Base-by-base conservation (phyloP, 2,797 vertebrate species). In the Cyclopterus lumpus region DNA sequence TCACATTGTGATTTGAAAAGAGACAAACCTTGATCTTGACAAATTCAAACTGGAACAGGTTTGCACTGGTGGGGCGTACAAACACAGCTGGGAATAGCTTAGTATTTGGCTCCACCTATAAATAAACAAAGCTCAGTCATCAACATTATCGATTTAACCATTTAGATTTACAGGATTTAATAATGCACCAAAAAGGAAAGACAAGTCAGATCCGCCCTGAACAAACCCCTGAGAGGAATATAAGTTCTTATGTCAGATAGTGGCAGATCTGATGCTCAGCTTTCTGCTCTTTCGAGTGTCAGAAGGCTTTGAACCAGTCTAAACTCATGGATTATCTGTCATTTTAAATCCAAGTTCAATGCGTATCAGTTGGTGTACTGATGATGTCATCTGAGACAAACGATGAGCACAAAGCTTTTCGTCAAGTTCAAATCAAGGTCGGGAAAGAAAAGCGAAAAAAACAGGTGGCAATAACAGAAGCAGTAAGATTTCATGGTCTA, bases 31-130 rank as follows among this genome's bases (percentile, higher is more conserved):
- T 97, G 77, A 97, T 92, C 93, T 97, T 99, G 82, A 97, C 96
- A 86, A 99, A 96, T 93, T 99, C 97, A 93, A 99, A 97, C 90
- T 99, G 98, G 94, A 99, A 94, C 83, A 99, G 94, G 84, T 97
- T 97, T 58, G 96, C 94, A 78, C 97, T 97, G 0, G 97, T 99
- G 46, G 98, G 98, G 54, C 91, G 94, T 34, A 97, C 93, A 90
- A 99, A 99, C 78, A 97, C 95, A n/a, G 98, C 97, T 70, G 98
- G 97, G 81, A 99, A 99, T 71, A 99, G 94, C 85, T 97, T 99
- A 32, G 97, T 97, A 80, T 97, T 97, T 75, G 97, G 97, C 87
- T 99, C 98, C 93, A 99, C 97, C 98, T 99, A 62, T 62, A 81
- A 55, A 54, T 42, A 75, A 28, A 71, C 14, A 73, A 34, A 71